These are phyloP conservation scores for Trachurus trachurus DNA, from an alignment of 2,797 vertebrate genomes.

Conservation along the genomic window DNA sequence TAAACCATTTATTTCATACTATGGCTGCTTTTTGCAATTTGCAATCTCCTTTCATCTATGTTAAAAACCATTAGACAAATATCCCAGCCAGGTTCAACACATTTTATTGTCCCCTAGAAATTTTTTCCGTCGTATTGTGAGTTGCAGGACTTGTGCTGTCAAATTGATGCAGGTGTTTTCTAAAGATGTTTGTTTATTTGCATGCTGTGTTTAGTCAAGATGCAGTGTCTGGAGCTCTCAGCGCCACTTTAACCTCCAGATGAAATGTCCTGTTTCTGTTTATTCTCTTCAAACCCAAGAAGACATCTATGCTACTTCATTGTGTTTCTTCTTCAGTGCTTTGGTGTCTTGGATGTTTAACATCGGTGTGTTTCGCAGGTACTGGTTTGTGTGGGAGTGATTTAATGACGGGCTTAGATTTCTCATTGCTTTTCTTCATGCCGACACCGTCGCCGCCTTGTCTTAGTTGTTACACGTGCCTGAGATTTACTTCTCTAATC, in stretches of 20 bases:
- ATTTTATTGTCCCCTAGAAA: no score
- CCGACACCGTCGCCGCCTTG: background rate
- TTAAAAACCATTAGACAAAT: no score
- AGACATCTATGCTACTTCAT: background rate
- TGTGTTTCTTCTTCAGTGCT: background rate
- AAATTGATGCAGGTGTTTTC: no score
- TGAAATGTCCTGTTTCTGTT: slow-evolving; percentile 2
- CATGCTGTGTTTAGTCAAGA: no score
- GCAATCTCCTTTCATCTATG: no score
- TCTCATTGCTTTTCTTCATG: slow-evolving; percentile 26
- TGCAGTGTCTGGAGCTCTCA: no score
- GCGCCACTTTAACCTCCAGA: background rate
- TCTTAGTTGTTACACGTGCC: slow-evolving; percentile 32
- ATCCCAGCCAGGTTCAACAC: no score
- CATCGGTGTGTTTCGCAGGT: slow-evolving; percentile 12
- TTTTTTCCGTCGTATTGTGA: no score
- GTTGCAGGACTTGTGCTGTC: no score
- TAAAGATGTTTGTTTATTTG: no score
- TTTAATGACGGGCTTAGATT: slow-evolving; percentile 41
- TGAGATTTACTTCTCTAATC: slow-evolving; percentile 67
- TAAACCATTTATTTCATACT: no score
- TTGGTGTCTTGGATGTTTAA: slow-evolving; percentile 1
- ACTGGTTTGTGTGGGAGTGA: slow-evolving; percentile 22
- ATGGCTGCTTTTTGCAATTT: no score
- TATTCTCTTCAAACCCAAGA: background rate